Percentiles rank a stretch among this genome's conserved stretches.
phyloP scores from a whole-genome alignment of 2,113 vertebrate genomes.

The Procapra przewalskii region DNA sequence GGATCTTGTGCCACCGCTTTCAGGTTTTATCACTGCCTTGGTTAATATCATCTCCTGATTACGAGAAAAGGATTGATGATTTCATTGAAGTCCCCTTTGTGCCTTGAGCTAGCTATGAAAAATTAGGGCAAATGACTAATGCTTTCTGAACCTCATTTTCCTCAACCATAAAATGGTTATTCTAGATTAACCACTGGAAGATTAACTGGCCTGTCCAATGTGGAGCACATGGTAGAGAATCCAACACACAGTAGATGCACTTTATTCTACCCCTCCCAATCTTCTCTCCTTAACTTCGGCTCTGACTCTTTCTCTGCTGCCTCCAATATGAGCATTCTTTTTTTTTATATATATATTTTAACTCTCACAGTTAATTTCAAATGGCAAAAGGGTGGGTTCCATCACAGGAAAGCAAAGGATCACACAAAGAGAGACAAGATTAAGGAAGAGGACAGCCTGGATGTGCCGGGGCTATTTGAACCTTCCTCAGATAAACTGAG shows the following conservation, averaged over 20 bases:
- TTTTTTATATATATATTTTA: neutral
- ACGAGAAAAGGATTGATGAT: neutral
- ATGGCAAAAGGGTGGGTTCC: neutral
- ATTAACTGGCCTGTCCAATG: neutral
- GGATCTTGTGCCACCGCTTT: neutral
- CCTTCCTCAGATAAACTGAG: neutral
- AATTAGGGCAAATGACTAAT: neutral
- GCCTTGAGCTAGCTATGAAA: neutral
- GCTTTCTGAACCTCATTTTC: neutral
- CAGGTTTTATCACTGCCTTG: neutral
- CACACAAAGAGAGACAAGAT: neutral
- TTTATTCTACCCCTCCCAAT: neutral
- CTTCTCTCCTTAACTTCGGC: neutral
- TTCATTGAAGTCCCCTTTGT: neutral
- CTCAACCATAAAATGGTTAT: neutral
- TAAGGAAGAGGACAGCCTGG: neutral
- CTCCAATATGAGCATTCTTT: too few species aligned
- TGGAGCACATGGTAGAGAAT: neutral
- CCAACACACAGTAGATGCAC: rapidly evolving
- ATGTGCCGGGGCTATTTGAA: neutral
- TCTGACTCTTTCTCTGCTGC: neutral
- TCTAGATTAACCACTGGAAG: neutral
- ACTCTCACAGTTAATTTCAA: neutral
- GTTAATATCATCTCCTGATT: neutral
- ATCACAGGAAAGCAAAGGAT: neutral